A percentile compares a stretch with the other conserved stretches of the same genome.
Conservation (phyloP, 2,797 vertebrate species). For the Stomatorhinus walkeri region DNA sequence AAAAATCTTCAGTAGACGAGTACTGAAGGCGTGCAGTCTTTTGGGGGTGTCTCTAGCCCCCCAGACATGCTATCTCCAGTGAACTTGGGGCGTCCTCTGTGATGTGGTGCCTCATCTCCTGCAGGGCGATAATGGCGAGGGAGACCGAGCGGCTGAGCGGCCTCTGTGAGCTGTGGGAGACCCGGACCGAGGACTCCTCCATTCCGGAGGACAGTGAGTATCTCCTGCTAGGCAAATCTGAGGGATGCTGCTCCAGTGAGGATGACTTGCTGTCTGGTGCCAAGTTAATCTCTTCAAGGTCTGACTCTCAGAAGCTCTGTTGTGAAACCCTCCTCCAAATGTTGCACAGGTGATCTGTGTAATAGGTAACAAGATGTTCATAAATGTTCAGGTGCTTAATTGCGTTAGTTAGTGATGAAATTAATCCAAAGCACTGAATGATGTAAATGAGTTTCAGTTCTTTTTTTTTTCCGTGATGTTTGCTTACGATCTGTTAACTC, state of each 20-base stretch:
- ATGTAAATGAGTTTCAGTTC: background rate
- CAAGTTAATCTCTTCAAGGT: background rate
- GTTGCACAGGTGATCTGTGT: background rate
- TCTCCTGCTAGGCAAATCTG: background rate
- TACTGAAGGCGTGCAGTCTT: background rate
- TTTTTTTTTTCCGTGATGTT: background rate
- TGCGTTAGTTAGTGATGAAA: background rate
- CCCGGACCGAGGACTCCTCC: conserved; percentile 62
- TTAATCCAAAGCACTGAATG: background rate
- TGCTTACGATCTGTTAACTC: background rate
- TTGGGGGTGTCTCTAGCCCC: background rate
- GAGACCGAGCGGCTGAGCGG: conserved; percentile 63
- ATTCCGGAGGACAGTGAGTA: conserved; percentile 86
- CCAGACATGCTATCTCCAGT: background rate
- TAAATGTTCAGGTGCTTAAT: background rate
- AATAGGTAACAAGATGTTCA: background rate
- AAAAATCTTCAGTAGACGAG: background rate
- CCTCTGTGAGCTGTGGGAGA: conserved; percentile 68
- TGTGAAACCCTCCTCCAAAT: background rate
- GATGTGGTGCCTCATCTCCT: background rate
- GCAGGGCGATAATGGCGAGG: conserved; percentile 60
- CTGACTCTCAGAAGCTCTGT: background rate
- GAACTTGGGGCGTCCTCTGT: background rate
- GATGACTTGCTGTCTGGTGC: background rate
- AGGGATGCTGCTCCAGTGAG: background rate